phyloP scores from a whole-genome alignment of 2,113 vertebrate species.

The Pogonocichla stellata region DNA sequence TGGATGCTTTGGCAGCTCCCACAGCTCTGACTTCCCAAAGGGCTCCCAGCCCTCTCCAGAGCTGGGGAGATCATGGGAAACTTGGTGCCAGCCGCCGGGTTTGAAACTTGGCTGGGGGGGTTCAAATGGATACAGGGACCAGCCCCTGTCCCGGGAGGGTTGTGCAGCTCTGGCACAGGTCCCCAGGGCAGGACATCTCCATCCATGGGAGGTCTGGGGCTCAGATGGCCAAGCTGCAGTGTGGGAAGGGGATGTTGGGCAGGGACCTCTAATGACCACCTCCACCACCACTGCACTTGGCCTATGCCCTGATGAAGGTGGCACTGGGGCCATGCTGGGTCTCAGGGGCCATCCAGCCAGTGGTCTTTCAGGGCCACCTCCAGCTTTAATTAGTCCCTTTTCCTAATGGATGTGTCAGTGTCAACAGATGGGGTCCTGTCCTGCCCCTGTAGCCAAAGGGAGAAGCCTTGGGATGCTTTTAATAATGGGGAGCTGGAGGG shows the following conservation, averaged over 20 bases:
- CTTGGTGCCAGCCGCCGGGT: background rate
- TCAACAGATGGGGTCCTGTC: background rate
- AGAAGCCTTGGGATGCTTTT: background rate
- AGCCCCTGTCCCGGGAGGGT: background rate
- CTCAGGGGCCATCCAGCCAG: background rate
- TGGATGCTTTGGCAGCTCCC: accelerated
- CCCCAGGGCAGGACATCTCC: background rate
- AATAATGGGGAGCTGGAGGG: background rate
- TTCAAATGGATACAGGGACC: accelerated
- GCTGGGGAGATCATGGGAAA: background rate
- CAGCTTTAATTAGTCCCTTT: background rate
- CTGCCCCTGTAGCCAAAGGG: background rate
- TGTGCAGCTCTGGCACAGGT: background rate
- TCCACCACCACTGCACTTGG: accelerated
- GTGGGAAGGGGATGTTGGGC: background rate
- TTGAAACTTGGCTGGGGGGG: background rate
- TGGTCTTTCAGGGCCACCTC: background rate
- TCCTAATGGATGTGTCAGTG: background rate
- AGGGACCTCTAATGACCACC: background rate
- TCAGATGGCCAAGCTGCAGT: accelerated
- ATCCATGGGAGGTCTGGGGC: accelerated
- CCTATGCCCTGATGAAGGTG: background rate
- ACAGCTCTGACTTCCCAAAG: background rate
- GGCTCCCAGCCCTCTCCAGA: accelerated
- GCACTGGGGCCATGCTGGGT: accelerated